Evolutionary conservation across 2,797 vertebrate genomes (phyloP), one percentile per base, ranked within the genome.

Genomic region (Meda fulgida): DNA sequence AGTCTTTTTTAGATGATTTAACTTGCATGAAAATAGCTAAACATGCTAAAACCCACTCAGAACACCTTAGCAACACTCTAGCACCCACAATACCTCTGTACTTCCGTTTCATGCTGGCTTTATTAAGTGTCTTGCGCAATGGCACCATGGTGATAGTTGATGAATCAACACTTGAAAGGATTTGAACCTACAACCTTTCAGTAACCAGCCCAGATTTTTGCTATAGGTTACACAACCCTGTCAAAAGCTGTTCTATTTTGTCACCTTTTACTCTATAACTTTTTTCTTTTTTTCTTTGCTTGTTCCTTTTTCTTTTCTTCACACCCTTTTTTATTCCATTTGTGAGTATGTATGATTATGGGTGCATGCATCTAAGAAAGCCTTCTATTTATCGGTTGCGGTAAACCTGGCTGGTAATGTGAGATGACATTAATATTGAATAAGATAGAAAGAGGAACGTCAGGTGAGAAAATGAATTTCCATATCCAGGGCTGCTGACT

Each of bases 381-480:
- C 89, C 48, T 75, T 87, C 85, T 89, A 88, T 82, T 84, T 4
- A 86, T 86, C 84, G 85, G 85, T 84, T 77, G 63, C 51, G 51
- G 81, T 88, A 86, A 83, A 91, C 87, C 88, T 90, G 89, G 90
- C 87, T 88, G 84, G 90, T 93, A 92, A 93, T 93, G 85, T 88
- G 91, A 94, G 91, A 90, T 87, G 38, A 89, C 89, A 91, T 91
- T 93, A 92, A 93, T 92, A 90, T 89, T 89, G 89, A 93, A 91
- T 90, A 89, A 92, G 85, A 92, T 58, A 73, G 87, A 91, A 85
- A 91, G 60, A 90, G 86, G 85, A 84, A 60, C 81, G 66, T 90
- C 67, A 76, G 83, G 80, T 78, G 67, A 80, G 14, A 79, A 91
- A 93, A 93, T 94, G 89, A 89, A 93, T 94, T 92, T 92, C 80